Evolutionary conservation across 2,797 vertebrate genomes (phyloP).

Genomic region (Diplodus puntazzo): DNA sequence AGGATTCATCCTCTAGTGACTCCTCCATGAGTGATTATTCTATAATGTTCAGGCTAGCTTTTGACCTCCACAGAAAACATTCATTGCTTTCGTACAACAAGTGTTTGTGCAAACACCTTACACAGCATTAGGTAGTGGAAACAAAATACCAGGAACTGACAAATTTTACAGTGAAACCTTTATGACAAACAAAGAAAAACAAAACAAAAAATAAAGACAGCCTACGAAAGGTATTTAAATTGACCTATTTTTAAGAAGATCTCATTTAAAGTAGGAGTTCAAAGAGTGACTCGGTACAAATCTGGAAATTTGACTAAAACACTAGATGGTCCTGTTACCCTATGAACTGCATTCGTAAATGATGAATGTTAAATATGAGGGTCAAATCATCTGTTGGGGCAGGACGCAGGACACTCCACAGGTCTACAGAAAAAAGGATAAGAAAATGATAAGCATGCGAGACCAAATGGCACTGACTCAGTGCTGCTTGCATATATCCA

Average conservation of each 20-base stretch:
- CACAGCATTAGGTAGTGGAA: not conserved
- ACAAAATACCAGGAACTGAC: not conserved
- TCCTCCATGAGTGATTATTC: not conserved
- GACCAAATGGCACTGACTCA: not conserved
- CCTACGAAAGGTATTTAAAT: not conserved
- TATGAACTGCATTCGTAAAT: not conserved
- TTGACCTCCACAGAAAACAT: not conserved
- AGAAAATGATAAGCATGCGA: not conserved
- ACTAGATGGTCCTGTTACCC: not conserved
- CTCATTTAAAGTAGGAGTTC: not conserved
- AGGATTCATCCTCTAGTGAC: not conserved
- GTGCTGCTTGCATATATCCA: not conserved
- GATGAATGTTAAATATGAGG: not conserved
- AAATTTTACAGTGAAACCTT: not conserved
- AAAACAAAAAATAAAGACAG: not conserved
- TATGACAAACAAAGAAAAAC: not conserved
- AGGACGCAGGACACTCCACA: not conserved
- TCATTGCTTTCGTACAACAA: not conserved
- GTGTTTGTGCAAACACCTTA: not conserved
- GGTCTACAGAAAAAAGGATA: slow-evolving; percentile 5
- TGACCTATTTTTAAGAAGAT: not conserved
- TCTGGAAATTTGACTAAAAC: not conserved
- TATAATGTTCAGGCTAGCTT: not conserved
- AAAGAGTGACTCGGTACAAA: not conserved
- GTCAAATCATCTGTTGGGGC: not conserved